Evolutionary conservation across 2,888 invertebrate species (phyloP), one percentile per base, ranked within the genome.

Genomic region (Auanema sp.): DNA sequence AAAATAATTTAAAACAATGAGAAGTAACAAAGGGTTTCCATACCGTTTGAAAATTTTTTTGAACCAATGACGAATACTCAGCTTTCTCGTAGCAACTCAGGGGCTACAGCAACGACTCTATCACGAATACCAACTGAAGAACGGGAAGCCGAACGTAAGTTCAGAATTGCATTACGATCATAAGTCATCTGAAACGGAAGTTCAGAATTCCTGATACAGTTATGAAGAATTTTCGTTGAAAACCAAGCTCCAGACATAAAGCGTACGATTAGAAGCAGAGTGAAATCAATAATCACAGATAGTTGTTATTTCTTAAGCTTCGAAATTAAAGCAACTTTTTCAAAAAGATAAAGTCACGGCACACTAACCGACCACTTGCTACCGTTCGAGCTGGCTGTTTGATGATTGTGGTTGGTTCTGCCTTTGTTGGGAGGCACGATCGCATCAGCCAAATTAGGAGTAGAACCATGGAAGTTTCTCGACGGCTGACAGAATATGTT

Each of bases 401-500:
- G 44, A 14, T 12, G 42, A 44, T 18, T 47, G 56, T 53, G 21
- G 23, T 58, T 12, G 60, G 56, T 50, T 65, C 54, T 1, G 65
- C 68, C 6, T 60, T 62, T 33, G 8, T 33, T 33, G 33, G 24
- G 66, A 65, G 42, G 69, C 62, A 64, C 49, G 16, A 63, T 63
- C 8, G 33, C 33, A 60, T 72, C 71, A 2, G 68, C 69, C 59
- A 73, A 43, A 60, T 73, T 73, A 1, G 73, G 73, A 10, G 73
- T 73, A 0, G 65, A 65, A 50, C 73, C 73, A 55, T 69, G 68
- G 58, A 73, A 71, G 14, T 67, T 64, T 51, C 69, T 66, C 5
- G 71, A 57, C 41, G 71, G 65, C 60, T 68, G 60, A 18, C n/a
- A n/a, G n/a, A n/a, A n/a, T n/a, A n/a, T n/a, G n/a, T n/a, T n/a